phyloP scores from a whole-genome alignment of 2,888 invertebrate genomes.

The Eupithecia pulchellata region DNA sequence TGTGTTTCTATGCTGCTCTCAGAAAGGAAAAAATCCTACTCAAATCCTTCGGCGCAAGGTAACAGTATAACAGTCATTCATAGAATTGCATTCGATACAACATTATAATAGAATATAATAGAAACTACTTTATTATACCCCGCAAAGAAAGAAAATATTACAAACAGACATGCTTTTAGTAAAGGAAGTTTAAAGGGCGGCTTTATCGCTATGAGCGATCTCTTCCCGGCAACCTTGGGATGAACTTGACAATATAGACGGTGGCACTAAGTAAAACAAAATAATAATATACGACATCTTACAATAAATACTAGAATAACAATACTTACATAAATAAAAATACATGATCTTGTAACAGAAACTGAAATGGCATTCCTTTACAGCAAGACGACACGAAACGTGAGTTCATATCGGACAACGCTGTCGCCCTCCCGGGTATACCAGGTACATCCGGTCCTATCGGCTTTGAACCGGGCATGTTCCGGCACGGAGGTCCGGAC shows the following conservation, averaged over 20 bases:
- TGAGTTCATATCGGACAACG: constrained; percentile 90
- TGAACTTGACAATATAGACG: too few species aligned
- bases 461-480: constrained; percentile 94
- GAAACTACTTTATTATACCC: too few species aligned
- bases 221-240: too few species aligned
- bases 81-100: neutral
- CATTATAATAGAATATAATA: too few species aligned
- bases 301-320: too few species aligned
- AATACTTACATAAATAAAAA: too few species aligned
- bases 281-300: too few species aligned
- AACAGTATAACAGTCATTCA: constrained; percentile 5
- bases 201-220: too few species aligned
- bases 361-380: neutral
- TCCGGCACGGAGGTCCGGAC: constrained; percentile 87
- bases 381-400: constrained; percentile 85
- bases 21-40: constrained; percentile 19
- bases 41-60: constrained; percentile 22
- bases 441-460: constrained; percentile 89
- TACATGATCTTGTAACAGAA: neutral
- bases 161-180: too few species aligned
- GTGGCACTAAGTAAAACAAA: too few species aligned
- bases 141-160: too few species aligned
- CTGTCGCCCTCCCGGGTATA: constrained; percentile 91
- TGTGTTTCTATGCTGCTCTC: constrained; percentile 23
- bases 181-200: too few species aligned